These are phyloP conservation scores for Pomatorhinus ruficollis DNA, from an alignment of 2,113 vertebrate genomes.

Conservation along the genomic window DNA sequence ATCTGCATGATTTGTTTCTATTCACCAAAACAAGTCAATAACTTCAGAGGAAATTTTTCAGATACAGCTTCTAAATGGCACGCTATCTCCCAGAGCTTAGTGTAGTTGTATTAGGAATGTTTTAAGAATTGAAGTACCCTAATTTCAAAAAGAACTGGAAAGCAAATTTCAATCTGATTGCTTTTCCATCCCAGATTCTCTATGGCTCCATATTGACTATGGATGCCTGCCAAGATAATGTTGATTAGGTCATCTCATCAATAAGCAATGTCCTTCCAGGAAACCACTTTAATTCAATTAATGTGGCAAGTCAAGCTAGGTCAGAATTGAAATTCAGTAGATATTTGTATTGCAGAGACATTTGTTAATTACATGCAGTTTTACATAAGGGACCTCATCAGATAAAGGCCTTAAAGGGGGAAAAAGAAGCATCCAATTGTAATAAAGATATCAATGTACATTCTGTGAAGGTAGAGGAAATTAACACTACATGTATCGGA, in stretches of 20 bases:
- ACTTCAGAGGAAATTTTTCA: background rate
- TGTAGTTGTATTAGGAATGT: background rate
- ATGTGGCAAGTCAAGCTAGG: conserved; percentile 35
- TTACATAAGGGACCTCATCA: background rate
- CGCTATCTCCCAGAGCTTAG: background rate
- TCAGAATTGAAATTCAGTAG: conserved; percentile 52
- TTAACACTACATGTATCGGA: background rate
- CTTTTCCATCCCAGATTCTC: background rate
- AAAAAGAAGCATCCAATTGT: background rate
- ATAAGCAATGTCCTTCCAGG: conserved; percentile 60
- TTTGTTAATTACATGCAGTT: conserved; percentile 46
- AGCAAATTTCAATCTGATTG: background rate
- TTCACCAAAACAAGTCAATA: background rate
- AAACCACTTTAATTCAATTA: conserved; percentile 66
- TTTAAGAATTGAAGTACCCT: background rate
- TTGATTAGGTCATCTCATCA: conserved; percentile 45
- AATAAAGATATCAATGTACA: background rate
- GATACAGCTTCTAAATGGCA: background rate
- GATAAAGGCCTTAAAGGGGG: background rate
- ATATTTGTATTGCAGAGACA: conserved; percentile 31
- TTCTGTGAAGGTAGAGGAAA: background rate
- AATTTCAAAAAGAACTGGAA: background rate
- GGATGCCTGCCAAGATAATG: conserved; percentile 24
- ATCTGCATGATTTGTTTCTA: background rate
- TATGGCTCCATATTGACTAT: background rate